Conservation (phyloP, 2,797 vertebrate genomes). For the Antennarius maculatus region DNA sequence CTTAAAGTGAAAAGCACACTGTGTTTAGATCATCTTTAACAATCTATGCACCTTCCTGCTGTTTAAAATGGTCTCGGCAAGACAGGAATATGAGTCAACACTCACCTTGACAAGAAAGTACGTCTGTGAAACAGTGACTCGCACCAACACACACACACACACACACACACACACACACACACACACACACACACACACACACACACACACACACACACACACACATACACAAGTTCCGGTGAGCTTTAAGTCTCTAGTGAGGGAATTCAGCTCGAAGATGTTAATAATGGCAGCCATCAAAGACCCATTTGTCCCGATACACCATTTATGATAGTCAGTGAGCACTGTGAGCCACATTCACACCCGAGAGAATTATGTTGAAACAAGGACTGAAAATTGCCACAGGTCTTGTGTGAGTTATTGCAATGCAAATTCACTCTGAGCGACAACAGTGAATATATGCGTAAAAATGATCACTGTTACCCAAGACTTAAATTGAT, state of each 20-base stretch:
- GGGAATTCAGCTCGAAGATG: conserved; percentile 34
- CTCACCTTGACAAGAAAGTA: neutral
- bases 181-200: conserved; percentile 38
- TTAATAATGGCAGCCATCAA: conserved; percentile 48
- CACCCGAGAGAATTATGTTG: conserved; percentile 34
- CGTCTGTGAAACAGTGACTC: neutral
- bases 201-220: conserved; percentile 38
- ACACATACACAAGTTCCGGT: conserved; percentile 21
- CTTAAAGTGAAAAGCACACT: too few relatives aligned
- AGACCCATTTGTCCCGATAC: conserved; percentile 25
- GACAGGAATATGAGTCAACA: neutral
- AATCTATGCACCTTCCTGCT: conserved; percentile 5
- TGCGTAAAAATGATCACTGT: conserved; percentile 13
- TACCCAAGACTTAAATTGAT: conserved; percentile 4
- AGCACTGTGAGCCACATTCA: conserved; percentile 33
- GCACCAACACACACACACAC: conserved; percentile 24
- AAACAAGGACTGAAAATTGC: conserved; percentile 30
- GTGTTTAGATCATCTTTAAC: too few relatives aligned
- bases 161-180: conserved; percentile 38
- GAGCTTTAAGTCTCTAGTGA: conserved; percentile 20
- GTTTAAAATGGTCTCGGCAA: neutral
- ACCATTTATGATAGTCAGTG: conserved; percentile 9
- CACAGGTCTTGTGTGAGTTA: conserved; percentile 20
- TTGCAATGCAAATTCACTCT: conserved; percentile 19
- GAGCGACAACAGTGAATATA: conserved; percentile 25